Evolutionary conservation across 2,797 vertebrate species (phyloP).

Genomic region (Scolopax rusticola): DNA sequence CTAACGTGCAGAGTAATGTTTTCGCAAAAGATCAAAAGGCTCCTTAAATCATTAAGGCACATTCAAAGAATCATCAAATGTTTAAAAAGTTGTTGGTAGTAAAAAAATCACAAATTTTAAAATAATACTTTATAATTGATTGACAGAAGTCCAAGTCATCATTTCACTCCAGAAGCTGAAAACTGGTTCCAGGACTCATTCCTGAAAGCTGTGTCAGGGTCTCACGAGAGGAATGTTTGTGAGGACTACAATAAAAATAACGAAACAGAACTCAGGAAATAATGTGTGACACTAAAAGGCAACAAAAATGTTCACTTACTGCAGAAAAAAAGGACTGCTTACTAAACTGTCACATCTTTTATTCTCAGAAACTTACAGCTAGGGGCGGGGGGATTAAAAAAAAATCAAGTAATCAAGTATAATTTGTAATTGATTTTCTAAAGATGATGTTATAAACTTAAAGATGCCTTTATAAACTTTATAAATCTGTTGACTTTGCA

Average conservation of each 20-base stretch:
- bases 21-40: not conserved
- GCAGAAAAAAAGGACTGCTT: not conserved
- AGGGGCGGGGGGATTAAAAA: too few relatives aligned
- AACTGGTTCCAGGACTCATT: not conserved
- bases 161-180: not conserved
- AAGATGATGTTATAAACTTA: not conserved
- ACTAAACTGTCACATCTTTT: not conserved
- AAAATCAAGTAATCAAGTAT: too few relatives aligned
- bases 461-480: not conserved
- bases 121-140: not conserved
- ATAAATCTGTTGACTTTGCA: not conserved
- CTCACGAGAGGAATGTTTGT: rapidly evolving
- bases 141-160: not conserved
- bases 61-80: not conserved
- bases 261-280: not conserved
- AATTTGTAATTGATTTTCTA: not conserved
- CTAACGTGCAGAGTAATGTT: not conserved
- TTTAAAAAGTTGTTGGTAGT: not conserved
- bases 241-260: not conserved
- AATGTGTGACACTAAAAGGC: not conserved
- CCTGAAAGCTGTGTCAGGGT: not conserved
- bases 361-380: not conserved
- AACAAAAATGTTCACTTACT: not conserved
- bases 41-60: not conserved
- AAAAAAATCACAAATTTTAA: not conserved